Conservation (phyloP, 2,113 vertebrate genomes). For the Pluvialis apricaria region DNA sequence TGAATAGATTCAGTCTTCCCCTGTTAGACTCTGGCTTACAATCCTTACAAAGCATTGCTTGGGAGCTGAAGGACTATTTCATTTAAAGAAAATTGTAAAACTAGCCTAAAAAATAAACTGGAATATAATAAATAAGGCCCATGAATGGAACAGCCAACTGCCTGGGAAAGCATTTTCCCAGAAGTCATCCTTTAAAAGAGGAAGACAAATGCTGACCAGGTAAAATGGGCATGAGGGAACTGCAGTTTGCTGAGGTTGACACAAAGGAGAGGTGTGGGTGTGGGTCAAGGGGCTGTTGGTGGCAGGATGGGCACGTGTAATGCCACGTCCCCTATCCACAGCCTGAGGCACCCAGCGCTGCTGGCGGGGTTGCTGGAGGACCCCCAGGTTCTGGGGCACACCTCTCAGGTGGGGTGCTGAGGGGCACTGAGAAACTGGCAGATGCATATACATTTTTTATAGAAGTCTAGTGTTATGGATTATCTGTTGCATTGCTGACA, state of each 20-base stretch:
- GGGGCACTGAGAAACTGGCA: background rate
- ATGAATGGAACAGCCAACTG: background rate
- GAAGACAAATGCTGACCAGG: background rate
- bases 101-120: background rate
- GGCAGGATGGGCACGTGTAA: fast-evolving
- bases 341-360: background rate
- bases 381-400: no score
- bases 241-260: background rate
- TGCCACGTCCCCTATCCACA: fast-evolving
- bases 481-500: background rate
- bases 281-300: background rate
- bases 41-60: background rate
- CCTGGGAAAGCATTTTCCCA: background rate
- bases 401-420: background rate
- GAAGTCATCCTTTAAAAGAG: background rate
- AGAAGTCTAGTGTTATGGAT: background rate
- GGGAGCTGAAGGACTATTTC: background rate
- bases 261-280: background rate
- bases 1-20: background rate
- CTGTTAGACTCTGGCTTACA: background rate
- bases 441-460: background rate
- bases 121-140: background rate
- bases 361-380: background rate
- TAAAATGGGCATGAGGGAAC: background rate
- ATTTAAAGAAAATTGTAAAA: background rate